These are phyloP conservation scores for Cistogaster globosa DNA, from an alignment of 2,888 invertebrate genomes.

Conservation along the genomic window DNA sequence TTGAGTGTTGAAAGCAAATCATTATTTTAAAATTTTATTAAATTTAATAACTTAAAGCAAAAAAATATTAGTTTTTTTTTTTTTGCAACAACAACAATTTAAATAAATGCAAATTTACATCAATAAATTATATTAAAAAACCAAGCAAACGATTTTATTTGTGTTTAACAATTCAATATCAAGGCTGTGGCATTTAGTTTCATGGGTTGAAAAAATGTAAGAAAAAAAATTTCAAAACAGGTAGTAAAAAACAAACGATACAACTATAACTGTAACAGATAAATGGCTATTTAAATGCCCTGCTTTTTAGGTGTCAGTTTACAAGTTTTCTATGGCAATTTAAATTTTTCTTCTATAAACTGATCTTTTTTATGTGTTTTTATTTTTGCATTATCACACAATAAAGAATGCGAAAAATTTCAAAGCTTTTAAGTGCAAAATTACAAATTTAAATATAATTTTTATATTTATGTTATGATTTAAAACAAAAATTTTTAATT, in stretches of 20 bases:
- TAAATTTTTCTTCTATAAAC: background rate
- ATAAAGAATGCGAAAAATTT: too few species aligned
- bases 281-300: constrained; percentile 2
- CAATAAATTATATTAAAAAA: constrained; percentile 10
- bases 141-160: constrained; percentile 7
- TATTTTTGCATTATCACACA: too few species aligned
- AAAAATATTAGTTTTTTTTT: too few species aligned
- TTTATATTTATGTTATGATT: too few species aligned
- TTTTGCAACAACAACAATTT: background rate
- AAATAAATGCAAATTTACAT: constrained; percentile 9
- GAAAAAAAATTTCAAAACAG: constrained; percentile 24
- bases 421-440: too few species aligned
- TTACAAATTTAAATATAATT: too few species aligned
- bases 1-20: too few species aligned
- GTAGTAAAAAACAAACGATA: constrained; percentile 13
- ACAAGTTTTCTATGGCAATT: background rate
- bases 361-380: background rate
- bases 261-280: background rate
- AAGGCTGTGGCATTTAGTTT: constrained; percentile 40
- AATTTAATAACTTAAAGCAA: too few species aligned
- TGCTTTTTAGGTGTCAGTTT: background rate
- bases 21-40: too few species aligned
- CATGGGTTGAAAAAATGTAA: background rate
- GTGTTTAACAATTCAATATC: constrained; percentile 52
- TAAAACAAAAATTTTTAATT: too few species aligned